These are phyloP conservation scores for Abrostola triplasia DNA, from an alignment of 2,888 invertebrate genomes.

Conservation along the genomic window DNA sequence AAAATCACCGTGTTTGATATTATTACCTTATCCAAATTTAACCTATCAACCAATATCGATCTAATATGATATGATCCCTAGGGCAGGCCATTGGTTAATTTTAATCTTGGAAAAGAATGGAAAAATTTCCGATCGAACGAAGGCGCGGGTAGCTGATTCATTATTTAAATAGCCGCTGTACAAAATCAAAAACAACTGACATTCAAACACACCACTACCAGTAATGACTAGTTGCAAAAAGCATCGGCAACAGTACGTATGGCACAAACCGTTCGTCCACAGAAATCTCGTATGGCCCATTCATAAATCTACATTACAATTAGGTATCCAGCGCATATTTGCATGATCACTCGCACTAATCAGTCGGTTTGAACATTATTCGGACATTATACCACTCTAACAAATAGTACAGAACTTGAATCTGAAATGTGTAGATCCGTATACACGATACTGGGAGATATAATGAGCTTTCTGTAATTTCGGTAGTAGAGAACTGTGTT, in stretches of 20 bases:
- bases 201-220: background rate
- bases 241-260: background rate
- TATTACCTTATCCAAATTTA: too few relatives aligned
- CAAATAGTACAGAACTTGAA: constrained; percentile 50
- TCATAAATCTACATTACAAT: constrained; percentile 60
- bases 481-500: constrained; percentile 13
- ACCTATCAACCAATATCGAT: too few relatives aligned
- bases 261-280: constrained; percentile 31
- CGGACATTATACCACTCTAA: constrained; percentile 46
- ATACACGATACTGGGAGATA: constrained; percentile 24
- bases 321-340: constrained; percentile 55
- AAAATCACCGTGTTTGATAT: too few relatives aligned
- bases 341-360: constrained; percentile 64
- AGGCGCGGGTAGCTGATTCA: too few relatives aligned
- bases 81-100: too few relatives aligned
- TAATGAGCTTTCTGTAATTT: constrained; percentile 36
- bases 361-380: constrained; percentile 55
- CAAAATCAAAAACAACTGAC: background rate
- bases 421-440: constrained; percentile 41
- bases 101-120: too few relatives aligned
- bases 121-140: too few relatives aligned
- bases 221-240: background rate
- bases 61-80: too few relatives aligned
- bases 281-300: constrained; percentile 24
- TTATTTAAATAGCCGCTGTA: too few relatives aligned